Percentiles rank a stretch among this genome's conserved stretches.
These are phyloP conservation scores for Heterodera schachtii DNA, from an alignment of 1,140 invertebrate species.

Conservation along the genomic window DNA sequence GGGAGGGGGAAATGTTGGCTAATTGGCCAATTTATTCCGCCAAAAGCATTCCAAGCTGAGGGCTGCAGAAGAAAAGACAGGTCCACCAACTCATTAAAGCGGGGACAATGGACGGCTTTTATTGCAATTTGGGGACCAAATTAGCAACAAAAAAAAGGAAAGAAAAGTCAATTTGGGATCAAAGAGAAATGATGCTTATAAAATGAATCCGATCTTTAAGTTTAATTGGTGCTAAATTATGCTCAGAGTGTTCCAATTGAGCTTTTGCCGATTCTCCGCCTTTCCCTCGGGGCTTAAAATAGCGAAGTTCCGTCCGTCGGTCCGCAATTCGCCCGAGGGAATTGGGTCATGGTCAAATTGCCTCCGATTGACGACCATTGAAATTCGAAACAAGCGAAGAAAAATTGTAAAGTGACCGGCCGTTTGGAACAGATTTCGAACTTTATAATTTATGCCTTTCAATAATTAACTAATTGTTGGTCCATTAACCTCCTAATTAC, in stretches of 20 bases:
- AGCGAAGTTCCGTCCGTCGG: neutral
- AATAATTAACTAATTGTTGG: neutral
- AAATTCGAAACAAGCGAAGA: neutral
- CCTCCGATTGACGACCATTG: neutral
- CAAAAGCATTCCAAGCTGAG: constrained; percentile 19
- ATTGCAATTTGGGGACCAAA: neutral
- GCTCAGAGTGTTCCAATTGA: neutral
- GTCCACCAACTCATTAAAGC: neutral
- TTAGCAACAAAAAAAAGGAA: too few species aligned
- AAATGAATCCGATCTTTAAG: too few species aligned
- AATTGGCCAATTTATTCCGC: constrained; percentile 21
- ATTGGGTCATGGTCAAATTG: neutral
- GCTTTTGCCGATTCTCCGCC: neutral
- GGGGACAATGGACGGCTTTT: neutral
- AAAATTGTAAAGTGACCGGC: neutral
- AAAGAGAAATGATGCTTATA: neutral
- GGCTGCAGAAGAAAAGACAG: constrained; percentile 11
- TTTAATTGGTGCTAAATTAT: too few species aligned
- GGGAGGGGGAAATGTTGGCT: neutral
- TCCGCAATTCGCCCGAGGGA: neutral
- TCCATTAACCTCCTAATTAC: neutral
- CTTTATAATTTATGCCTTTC: too few species aligned
- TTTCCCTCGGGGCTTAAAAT: neutral
- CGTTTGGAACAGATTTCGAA: neutral
- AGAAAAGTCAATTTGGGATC: neutral